These are phyloP conservation scores for Xestia rhomboidea DNA, from an alignment of 2,888 invertebrate genomes.

Conservation along the genomic window DNA sequence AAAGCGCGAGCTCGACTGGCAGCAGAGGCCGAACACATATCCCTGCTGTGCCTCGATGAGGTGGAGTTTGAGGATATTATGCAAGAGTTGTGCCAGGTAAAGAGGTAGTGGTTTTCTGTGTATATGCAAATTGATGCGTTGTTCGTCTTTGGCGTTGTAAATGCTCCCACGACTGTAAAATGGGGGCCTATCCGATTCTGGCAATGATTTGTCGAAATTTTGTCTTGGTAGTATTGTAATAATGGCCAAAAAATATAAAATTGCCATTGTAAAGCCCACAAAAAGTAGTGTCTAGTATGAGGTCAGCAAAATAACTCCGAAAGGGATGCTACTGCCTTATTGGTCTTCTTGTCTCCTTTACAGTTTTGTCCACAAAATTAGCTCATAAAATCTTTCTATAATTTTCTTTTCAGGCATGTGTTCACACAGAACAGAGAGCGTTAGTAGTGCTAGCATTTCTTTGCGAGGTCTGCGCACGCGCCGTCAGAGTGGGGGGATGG, in stretches of 20 bases:
- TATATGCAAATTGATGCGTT: too few relatives aligned
- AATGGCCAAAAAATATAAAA: neutral
- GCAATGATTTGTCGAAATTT: neutral
- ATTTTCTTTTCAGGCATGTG: constrained; percentile 84
- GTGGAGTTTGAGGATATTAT: constrained; percentile 91
- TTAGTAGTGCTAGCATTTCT: constrained; percentile 90
- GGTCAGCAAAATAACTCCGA: neutral
- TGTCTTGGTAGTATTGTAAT: too few relatives aligned
- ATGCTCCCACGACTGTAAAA: neutral
- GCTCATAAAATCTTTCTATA: neutral
- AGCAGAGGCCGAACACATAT: constrained; percentile 87
- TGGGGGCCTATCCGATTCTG: neutral
- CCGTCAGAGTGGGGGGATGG: constrained; percentile 87
- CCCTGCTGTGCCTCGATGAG: constrained; percentile 88
- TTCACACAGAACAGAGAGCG: constrained; percentile 89
- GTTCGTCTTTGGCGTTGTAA: too few relatives aligned
- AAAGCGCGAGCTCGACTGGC: constrained; percentile 88
- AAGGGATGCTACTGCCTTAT: neutral
- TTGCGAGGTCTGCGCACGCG: constrained; percentile 90
- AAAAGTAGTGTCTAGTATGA: neutral
- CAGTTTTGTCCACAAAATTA: neutral
- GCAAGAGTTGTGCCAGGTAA: constrained; percentile 91
- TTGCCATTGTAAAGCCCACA: neutral
- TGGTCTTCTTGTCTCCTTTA: neutral
- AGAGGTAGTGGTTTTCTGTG: too few relatives aligned